A percentile compares a stretch with the other conserved stretches of the same genome.
phyloP scores from a whole-genome alignment of 2,888 invertebrate species.

The Cephalotes varians region DNA sequence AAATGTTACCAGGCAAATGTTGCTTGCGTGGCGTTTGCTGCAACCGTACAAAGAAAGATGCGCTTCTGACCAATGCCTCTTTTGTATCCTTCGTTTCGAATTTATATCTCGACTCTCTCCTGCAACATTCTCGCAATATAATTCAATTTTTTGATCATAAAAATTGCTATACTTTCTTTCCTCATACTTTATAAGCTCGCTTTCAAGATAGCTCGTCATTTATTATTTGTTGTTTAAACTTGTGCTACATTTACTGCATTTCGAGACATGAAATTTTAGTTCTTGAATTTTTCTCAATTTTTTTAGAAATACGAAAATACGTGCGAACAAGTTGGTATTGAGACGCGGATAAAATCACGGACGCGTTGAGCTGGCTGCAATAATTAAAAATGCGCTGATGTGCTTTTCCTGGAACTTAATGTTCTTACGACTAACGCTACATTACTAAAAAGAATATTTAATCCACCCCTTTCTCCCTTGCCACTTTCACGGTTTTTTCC shows the following conservation, averaged over 20 bases:
- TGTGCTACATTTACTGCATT: background rate
- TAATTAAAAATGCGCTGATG: constrained; percentile 18
- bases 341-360: background rate
- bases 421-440: background rate
- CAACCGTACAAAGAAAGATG: background rate
- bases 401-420: background rate
- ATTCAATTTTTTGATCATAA: constrained; percentile 21
- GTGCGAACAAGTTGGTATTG: background rate
- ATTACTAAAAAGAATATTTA: constrained; percentile 8
- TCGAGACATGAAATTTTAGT: background rate
- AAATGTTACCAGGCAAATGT: constrained; percentile 42
- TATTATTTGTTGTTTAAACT: background rate
- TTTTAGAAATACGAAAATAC: background rate
- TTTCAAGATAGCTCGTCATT: background rate
- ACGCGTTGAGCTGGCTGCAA: background rate
- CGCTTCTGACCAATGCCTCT: background rate
- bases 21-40: constrained; percentile 29
- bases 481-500: background rate
- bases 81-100: constrained; percentile 1
- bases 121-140: background rate
- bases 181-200: background rate
- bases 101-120: constrained; percentile 21
- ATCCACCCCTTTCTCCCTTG: background rate
- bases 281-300: background rate
- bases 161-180: background rate